These are phyloP conservation scores for Gymnodraco acuticeps DNA, from an alignment of 2,797 vertebrate species.

Conservation along the genomic window DNA sequence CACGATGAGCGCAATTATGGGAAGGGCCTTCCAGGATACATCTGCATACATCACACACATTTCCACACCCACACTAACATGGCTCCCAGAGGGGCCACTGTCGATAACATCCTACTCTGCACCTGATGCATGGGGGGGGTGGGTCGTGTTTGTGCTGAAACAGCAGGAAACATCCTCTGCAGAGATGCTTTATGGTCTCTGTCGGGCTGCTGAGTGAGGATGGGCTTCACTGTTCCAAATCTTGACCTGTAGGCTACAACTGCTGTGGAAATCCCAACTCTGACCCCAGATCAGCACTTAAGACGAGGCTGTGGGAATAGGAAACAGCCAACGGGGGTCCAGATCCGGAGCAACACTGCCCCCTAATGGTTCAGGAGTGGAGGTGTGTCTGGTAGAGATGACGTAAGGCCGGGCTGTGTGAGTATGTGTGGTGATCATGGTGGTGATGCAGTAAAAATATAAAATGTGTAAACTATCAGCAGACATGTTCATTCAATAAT, in stretches of 20 bases:
- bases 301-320: constrained; percentile 41
- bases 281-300: constrained; percentile 73
- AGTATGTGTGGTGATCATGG: not conserved
- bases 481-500: not conserved
- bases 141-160: constrained; percentile 46
- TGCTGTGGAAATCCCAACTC: constrained; percentile 61
- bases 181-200: constrained; percentile 55
- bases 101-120: constrained; percentile 64
- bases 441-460: not conserved
- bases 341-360: constrained; percentile 81
- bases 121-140: constrained; percentile 64
- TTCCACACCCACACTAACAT: constrained; percentile 43
- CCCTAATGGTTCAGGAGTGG: constrained; percentile 76
- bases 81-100: constrained; percentile 53
- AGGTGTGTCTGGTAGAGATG: constrained; percentile 38
- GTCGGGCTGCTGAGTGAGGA: constrained; percentile 60
- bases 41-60: constrained; percentile 59
- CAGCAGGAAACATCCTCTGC: constrained; percentile 56
- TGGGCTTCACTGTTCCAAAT: constrained; percentile 52
- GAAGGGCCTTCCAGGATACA: constrained; percentile 13
- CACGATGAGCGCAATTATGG: constrained; percentile 19
- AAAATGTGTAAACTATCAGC: not conserved
- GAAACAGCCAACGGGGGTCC: constrained; percentile 15
- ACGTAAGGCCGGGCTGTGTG: constrained; percentile 72
- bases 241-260: constrained; percentile 53